Conservation (phyloP, 2,888 invertebrate genomes). For the Pseudoips prasinana region DNA sequence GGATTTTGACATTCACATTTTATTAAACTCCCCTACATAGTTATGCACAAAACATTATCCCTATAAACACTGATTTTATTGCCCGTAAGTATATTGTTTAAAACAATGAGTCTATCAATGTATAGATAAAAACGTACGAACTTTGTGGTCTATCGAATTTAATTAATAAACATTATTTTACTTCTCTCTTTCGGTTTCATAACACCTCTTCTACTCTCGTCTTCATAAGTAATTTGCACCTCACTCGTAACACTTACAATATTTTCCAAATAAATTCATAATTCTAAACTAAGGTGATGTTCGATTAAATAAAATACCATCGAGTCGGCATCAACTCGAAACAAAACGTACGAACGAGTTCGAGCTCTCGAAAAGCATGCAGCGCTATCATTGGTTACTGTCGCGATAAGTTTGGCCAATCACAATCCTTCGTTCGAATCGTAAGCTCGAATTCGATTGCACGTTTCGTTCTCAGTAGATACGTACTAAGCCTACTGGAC, state of each 20-base stretch:
- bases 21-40: constrained; percentile 29
- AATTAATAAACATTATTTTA: constrained; percentile 42
- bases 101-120: constrained; percentile 16
- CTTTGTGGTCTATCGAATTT: constrained; percentile 35
- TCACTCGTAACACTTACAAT: constrained; percentile 46
- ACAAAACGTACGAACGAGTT: too few species aligned
- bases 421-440: too few species aligned
- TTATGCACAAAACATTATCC: constrained; percentile 19
- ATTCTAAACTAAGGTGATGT: constrained; percentile 48
- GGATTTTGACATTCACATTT: constrained; percentile 27
- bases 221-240: constrained; percentile 54
- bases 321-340: constrained; percentile 25
- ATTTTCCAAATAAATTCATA: constrained; percentile 43
- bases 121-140: constrained; percentile 25
- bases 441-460: too few species aligned
- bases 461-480: too few species aligned
- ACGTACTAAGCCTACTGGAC: too few species aligned
- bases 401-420: too few species aligned
- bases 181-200: constrained; percentile 46
- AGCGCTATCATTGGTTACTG: too few species aligned
- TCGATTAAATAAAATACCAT: constrained; percentile 32
- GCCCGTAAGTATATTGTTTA: constrained; percentile 22
- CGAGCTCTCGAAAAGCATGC: too few species aligned
- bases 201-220: constrained; percentile 36
- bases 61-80: constrained; percentile 26